Conservation (phyloP, 2,797 vertebrate species). For the Sternarchorhynchus goeldii region DNA sequence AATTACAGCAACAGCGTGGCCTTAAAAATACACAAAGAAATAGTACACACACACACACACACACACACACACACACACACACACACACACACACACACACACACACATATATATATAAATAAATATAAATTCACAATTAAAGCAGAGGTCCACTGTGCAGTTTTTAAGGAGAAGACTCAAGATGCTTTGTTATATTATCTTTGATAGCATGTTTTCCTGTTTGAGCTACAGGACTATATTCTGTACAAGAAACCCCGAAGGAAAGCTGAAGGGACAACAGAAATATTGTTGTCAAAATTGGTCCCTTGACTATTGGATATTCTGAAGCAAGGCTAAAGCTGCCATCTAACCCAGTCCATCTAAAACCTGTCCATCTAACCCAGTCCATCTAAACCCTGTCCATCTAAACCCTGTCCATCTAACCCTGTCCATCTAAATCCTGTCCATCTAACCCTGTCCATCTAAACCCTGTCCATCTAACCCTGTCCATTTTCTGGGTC, state of each 20-base stretch:
- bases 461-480: not conserved
- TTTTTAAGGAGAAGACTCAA: not conserved
- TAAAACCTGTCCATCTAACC: not conserved
- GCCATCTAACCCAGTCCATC: slow-evolving; percentile 33
- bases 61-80: too few relatives aligned
- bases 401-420: too few relatives aligned
- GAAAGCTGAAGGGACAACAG: slow-evolving; percentile 8
- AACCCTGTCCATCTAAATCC: too few relatives aligned
- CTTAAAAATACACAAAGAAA: not conserved
- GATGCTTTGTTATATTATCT: slow-evolving; percentile 4
- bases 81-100: too few relatives aligned
- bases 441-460: not conserved
- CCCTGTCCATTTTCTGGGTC: slow-evolving; percentile 44
- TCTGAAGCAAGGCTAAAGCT: slow-evolving; percentile 28
- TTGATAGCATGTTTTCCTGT: not conserved
- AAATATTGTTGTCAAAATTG: slow-evolving; percentile 24
- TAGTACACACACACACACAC: not conserved
- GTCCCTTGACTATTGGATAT: slow-evolving; percentile 24
- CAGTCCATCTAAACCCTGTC: too few relatives aligned
- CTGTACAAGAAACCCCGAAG: slow-evolving; percentile 12
- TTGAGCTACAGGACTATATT: not conserved
- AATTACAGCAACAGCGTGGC: not conserved
- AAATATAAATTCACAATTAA: not conserved
- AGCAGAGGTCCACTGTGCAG: slow-evolving; percentile 10
- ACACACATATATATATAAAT: too few relatives aligned